Percentiles rank a stretch among this genome's conserved stretches.
phyloP scores from a whole-genome alignment of 1,140 invertebrate genomes.

The Pseudomyrmex pallidus region DNA sequence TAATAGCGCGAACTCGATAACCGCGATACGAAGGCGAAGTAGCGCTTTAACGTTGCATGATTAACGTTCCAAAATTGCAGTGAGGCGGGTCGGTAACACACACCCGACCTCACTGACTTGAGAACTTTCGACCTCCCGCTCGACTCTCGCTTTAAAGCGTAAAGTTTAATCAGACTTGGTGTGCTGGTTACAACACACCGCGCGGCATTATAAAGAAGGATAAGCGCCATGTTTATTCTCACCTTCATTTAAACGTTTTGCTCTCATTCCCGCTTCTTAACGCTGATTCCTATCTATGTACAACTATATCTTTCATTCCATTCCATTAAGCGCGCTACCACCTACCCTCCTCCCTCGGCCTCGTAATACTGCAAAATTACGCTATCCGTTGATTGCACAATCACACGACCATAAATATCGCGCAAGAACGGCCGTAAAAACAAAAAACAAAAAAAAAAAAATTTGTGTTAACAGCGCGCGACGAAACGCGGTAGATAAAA shows the following conservation, averaged over 20 bases:
- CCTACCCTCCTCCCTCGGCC: too few species aligned
- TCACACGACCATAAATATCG: slow-evolving; percentile 28
- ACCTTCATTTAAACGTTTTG: background rate
- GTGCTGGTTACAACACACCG: background rate
- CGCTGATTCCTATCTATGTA: background rate
- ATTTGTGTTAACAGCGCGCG: slow-evolving; percentile 42
- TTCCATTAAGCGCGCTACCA: slow-evolving; percentile 40
- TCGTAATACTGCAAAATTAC: slow-evolving; percentile 39
- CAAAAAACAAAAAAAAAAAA: too few species aligned
- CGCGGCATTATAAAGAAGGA: background rate
- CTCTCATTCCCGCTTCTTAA: background rate
- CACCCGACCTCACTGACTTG: slow-evolving; percentile 34
- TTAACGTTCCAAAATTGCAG: slow-evolving; percentile 55
- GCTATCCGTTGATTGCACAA: slow-evolving; percentile 42
- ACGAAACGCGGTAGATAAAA: slow-evolving; percentile 16
- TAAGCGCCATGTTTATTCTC: background rate
- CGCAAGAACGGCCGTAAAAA: slow-evolving; percentile 39
- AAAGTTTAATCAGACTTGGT: slow-evolving; percentile 39
- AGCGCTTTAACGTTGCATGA: slow-evolving; percentile 55
- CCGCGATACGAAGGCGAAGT: slow-evolving; percentile 47
- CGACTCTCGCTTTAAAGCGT: slow-evolving; percentile 33
- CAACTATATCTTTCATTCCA: slow-evolving; percentile 33
- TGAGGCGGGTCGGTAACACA: slow-evolving; percentile 32
- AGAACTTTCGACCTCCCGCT: slow-evolving; percentile 37
- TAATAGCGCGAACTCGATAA: slow-evolving; percentile 60